Conservation (phyloP, 2,113 vertebrate genomes). For the human region GRCh38 chrX:146061501-146062000, state of each 20-base stretch:
- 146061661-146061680: background rate
- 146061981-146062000: too few species aligned
- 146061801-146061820: background rate
- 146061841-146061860: background rate
- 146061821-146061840: background rate
- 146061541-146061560: background rate
- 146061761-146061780: background rate
- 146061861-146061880: background rate
- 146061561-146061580: background rate
- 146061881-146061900: background rate
- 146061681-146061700: background rate
- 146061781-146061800: background rate
- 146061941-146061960: background rate
- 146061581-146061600: background rate
- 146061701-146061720: background rate
- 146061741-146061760: background rate
- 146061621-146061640: background rate
- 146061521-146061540: background rate
- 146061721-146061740: background rate
- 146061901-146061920: background rate
- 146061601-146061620: background rate
- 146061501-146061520: background rate
- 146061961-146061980: too few species aligned
- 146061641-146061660: background rate
- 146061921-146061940: background rate